Evolutionary conservation across 1,140 invertebrate species (phyloP).

Genomic region (Panulirus ornatus): DNA sequence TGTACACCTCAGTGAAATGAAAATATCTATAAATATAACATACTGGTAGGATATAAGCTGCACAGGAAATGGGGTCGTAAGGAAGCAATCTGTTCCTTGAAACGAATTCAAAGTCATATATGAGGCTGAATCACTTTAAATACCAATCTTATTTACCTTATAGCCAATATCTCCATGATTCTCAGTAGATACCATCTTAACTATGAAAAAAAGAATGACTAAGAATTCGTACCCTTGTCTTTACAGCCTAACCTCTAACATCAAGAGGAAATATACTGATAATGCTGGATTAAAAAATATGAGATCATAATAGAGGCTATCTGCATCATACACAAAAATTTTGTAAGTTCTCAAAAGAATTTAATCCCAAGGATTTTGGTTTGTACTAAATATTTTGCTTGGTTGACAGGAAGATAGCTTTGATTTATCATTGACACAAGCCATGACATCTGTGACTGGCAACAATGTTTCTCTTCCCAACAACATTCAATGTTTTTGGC

Average conservation of each 20-base stretch:
- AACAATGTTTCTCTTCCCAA: background rate
- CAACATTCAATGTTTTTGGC: background rate
- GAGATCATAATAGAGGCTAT: conserved; percentile 51
- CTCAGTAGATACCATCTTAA: too few species aligned
- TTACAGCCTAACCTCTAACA: conserved; percentile 12
- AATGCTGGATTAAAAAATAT: conserved; percentile 43
- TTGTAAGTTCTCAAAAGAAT: conserved; percentile 24
- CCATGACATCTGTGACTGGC: background rate
- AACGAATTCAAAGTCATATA: background rate
- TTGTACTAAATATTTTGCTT: conserved; percentile 46
- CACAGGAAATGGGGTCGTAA: background rate
- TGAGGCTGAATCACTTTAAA: background rate
- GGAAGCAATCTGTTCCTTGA: background rate
- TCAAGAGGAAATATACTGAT: conserved; percentile 9
- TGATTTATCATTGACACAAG: conserved; percentile 36
- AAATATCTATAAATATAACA: conserved; percentile 44
- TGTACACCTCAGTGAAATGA: conserved; percentile 25
- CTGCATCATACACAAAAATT: conserved; percentile 45
- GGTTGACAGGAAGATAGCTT: conserved; percentile 43
- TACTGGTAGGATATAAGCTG: conserved; percentile 2
- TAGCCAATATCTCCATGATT: too few species aligned
- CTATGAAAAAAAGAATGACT: conserved; percentile 15
- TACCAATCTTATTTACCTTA: conserved; percentile 3
- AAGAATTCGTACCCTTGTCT: conserved; percentile 29
- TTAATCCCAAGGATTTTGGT: conserved; percentile 35